Percentiles rank a stretch among this genome's conserved stretches.
phyloP scores from a whole-genome alignment of 2,797 vertebrate genomes.

The Muraenolepis orangiensis region DNA sequence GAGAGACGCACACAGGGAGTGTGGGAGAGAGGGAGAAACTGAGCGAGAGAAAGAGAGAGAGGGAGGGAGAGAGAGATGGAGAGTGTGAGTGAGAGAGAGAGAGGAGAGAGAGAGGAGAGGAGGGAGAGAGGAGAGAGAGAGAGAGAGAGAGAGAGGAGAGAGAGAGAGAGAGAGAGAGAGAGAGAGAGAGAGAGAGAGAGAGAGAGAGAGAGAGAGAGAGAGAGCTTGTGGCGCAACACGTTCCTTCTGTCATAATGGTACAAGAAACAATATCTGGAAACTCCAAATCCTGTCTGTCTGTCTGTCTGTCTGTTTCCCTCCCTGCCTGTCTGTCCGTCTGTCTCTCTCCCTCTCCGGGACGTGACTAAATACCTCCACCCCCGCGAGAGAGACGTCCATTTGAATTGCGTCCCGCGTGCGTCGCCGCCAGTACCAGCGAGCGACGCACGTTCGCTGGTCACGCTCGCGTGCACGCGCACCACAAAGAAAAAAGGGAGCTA shows the following conservation, averaged over 20 bases:
- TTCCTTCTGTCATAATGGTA: neutral
- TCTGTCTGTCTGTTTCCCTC: neutral
- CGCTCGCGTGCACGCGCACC: neutral
- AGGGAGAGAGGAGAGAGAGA: constrained; percentile 34
- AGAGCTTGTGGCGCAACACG: neutral
- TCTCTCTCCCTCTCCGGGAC: neutral
- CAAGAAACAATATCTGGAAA: neutral
- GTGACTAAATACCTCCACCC: neutral
- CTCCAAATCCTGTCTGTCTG: neutral
- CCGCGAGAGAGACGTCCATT: neutral
- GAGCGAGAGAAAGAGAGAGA: no score
- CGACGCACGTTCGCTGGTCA: neutral
- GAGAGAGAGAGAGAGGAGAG: constrained; percentile 31
- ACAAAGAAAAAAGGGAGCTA: neutral
- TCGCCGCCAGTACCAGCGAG: neutral
- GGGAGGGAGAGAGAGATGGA: no score
- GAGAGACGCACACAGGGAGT: no score
- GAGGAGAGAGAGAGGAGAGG: constrained; percentile 1
- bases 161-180: neutral
- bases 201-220: constrained; percentile 26
- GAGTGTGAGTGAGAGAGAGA: neutral
- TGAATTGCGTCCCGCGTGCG: neutral
- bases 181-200: constrained; percentile 29
- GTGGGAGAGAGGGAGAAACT: no score
- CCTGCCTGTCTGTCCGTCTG: neutral